Evolutionary conservation across 2,113 vertebrate species (phyloP), one percentile per base, ranked within the genome.

Genomic region (Sisor rabdophorus): DNA sequence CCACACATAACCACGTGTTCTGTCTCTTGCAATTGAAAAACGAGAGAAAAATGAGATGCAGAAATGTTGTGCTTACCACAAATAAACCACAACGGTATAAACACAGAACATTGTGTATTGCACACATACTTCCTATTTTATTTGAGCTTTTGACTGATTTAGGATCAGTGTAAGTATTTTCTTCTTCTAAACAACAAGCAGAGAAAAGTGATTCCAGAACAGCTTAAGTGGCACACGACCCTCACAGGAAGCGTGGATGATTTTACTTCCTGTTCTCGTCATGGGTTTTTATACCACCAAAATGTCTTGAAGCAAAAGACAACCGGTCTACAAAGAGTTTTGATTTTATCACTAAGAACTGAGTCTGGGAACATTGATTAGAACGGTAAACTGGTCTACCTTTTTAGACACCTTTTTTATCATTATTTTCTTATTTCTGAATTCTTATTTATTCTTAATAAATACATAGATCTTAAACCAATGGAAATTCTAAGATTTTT

Each of bases 181-280:
- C 71, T 11, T 64, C 17, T 64, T 54, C 19, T 19, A 19, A 30
- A 44, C 11, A 54, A 50, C 48, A 6, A 0, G 28, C 59, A 24
- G 3, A 6, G 26, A n/a, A 64, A 59, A 56, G 7, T 20, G 53
- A 11, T 56, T 65, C 2, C 2, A 55, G 50, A 75, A 19, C 56
- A 30, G 56, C 17, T 30, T 19, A 2, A 32, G 28, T 50, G 56
- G 26, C 56, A 50, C 11, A n/a, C 12, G 28, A 74, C 53, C 53
- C 52, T 26, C 22, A 22, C 36, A 58, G 52, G 64, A 76, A 76
- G 63, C 13, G 36, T 59, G 64, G 64, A 61, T 48, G 24, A 20
- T 30, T 24, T 28, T 7, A 15, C 24, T 68, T 48, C 20, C 56
- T 75, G 53, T 54, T 30, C 24, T 58, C 44, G 36, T 48, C 22